Base-by-base conservation (phyloP, 2,113 vertebrate species). In the Seriola aureovittata region DNA sequence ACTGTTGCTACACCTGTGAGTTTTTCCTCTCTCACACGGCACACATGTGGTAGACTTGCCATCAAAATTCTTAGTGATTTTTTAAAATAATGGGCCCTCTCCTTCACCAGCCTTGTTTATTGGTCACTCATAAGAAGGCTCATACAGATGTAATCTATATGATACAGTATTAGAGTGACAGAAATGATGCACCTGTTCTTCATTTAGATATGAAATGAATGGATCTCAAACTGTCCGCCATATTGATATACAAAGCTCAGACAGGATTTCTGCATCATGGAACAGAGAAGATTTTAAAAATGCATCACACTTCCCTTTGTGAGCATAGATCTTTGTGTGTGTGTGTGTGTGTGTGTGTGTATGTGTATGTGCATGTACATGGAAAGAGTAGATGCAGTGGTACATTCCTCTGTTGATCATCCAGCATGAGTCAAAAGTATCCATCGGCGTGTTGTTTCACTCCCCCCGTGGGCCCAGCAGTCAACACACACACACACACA, bases 341-440 rank as follows among this genome's bases (percentile, higher is more conserved):
- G 1, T 44, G 21, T 48, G 19, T 52, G 42, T 50, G 40, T 46
- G 42, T 40, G 8, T 40, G 70, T 48, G 62, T 58, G 42, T 29
- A 23, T 72, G 40, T 59, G 23, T 55, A 29, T 54, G 59, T 71
- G 68, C 23, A 62, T 55, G 38, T 38, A 11, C 12, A 4, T n/a
- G 34, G 4, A 64, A 4, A 46, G 40, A 52, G 3, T 50, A 40
- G 38, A 68, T 52, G n/a, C 2, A 1, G 29, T 42, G 8, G 19
- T 65, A 23, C 19, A 8, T 59, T 75, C 38, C 8, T 25, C 48
- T 44, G 67, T 54, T 19, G 34, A 71, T 75, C 68, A 70, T 81
- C 65, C 75, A 60, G 63, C 52, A 50, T 88, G 85, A 88, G 86
- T 91, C 89, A 85, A 14, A 79, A 62, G 42, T 72, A 68, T 74